Percentiles rank a stretch among this genome's conserved stretches.
These are phyloP conservation scores for Metallyticus violacea DNA, from an alignment of 2,888 invertebrate species.

Conservation along the genomic window DNA sequence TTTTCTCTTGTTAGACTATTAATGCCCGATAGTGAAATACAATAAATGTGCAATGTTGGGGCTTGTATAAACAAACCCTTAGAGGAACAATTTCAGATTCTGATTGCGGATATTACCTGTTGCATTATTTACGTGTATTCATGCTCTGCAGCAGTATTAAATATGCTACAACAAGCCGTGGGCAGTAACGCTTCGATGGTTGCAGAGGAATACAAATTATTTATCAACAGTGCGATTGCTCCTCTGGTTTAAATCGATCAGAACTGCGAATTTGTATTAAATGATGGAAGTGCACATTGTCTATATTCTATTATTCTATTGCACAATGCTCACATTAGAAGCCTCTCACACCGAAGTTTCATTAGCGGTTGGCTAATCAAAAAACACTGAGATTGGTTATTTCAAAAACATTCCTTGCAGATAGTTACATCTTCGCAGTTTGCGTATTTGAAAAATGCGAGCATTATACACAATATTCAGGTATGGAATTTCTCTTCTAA, in stretches of 20 bases:
- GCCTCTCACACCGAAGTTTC: background rate
- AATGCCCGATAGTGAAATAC: background rate
- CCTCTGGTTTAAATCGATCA: background rate
- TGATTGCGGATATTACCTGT: background rate
- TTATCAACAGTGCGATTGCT: background rate
- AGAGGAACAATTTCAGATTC: background rate
- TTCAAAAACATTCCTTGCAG: too few relatives aligned
- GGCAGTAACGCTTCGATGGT: background rate
- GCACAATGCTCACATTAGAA: background rate
- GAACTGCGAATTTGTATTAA: background rate
- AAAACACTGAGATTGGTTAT: too few relatives aligned
- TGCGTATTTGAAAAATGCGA: too few relatives aligned
- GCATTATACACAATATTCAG: too few relatives aligned
- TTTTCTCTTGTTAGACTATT: background rate
- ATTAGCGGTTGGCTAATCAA: too few relatives aligned
- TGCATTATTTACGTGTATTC: background rate
- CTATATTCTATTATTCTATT: background rate
- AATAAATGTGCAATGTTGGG: background rate
- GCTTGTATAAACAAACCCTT: background rate
- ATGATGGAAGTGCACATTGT: background rate
- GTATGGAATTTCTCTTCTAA: too few relatives aligned
- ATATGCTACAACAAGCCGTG: background rate
- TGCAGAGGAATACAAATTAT: background rate
- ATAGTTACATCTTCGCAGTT: too few relatives aligned
- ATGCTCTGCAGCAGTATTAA: background rate